A percentile compares a stretch with the other conserved stretches of the same genome.
These are phyloP conservation scores for Nomada ferruginata DNA, from an alignment of 2,888 invertebrate genomes.

Conservation along the genomic window DNA sequence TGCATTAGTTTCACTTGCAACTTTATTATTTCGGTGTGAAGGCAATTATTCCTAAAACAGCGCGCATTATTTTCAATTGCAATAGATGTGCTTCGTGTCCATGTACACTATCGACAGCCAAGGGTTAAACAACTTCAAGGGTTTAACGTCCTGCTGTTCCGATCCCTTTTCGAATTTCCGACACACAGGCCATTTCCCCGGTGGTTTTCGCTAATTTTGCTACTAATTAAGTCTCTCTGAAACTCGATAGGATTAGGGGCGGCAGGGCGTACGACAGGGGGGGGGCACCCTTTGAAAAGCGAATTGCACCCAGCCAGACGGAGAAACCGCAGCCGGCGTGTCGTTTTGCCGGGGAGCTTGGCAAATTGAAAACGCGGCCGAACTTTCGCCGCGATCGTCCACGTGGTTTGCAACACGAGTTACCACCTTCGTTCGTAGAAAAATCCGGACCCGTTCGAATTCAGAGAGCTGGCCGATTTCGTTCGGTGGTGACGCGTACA, in stretches of 20 bases:
- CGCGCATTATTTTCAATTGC: no score
- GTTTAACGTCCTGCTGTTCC: background rate
- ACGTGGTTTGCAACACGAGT: background rate
- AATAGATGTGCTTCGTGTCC: background rate
- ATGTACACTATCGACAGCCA: background rate
- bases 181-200: slow-evolving; percentile 40
- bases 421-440: background rate
- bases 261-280: slow-evolving; percentile 26
- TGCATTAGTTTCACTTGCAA: no score
- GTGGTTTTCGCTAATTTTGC: slow-evolving; percentile 74
- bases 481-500: slow-evolving; percentile 26
- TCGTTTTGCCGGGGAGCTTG: slow-evolving; percentile 47
- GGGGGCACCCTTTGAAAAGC: slow-evolving; percentile 52
- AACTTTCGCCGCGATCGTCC: slow-evolving; percentile 28
- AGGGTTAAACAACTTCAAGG: background rate
- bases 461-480: background rate
- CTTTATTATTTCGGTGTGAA: no score
- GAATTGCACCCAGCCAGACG: slow-evolving; percentile 52
- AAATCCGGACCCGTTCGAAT: background rate
- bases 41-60: no score
- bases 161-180: background rate
- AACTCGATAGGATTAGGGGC: slow-evolving; percentile 63
- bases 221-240: slow-evolving; percentile 74
- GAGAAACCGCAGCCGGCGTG: slow-evolving; percentile 52
- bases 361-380: slow-evolving; percentile 55